Percentiles rank a stretch among this genome's conserved stretches.
Conservation (phyloP, 2,888 invertebrate species). For the Drosophila robusta region DNA sequence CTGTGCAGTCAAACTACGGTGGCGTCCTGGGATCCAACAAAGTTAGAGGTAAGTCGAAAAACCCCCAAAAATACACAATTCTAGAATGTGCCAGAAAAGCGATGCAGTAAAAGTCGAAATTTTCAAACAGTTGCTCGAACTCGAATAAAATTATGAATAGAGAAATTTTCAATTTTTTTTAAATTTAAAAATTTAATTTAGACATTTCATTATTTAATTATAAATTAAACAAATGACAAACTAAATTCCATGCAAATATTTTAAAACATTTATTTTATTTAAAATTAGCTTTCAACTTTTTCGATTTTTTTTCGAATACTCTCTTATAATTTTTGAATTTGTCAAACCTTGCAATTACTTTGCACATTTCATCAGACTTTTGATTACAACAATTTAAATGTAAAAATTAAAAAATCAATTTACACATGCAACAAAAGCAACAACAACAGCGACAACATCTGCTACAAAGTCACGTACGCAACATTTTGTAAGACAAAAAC, state of each 20-base stretch:
- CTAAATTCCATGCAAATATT: neutral
- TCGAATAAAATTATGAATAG: neutral
- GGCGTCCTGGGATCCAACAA: constrained; percentile 76
- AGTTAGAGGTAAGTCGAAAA: constrained; percentile 72
- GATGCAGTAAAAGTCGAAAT: neutral
- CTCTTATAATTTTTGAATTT: neutral
- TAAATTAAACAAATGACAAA: neutral
- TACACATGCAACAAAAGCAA: constrained; percentile 25
- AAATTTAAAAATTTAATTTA: too few relatives aligned
- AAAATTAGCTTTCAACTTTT: neutral
- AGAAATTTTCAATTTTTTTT: neutral
- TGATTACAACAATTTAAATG: constrained; percentile 24
- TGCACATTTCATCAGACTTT: constrained; percentile 13
- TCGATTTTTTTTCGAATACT: neutral
- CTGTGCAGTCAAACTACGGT: constrained; percentile 72
- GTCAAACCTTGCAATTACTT: neutral
- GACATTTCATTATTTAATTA: neutral
- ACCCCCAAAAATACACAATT: neutral
- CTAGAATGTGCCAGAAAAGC: constrained; percentile 11
- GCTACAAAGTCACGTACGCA: constrained; percentile 69
- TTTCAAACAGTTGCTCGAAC: neutral
- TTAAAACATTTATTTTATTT: neutral
- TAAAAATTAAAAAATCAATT: constrained; percentile 40
- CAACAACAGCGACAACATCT: constrained; percentile 33
- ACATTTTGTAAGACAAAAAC: constrained; percentile 33